A percentile compares a stretch with the other conserved stretches of the same genome.
Conservation (phyloP, 1,140 invertebrate genomes). For the Aphelinus certus region DNA sequence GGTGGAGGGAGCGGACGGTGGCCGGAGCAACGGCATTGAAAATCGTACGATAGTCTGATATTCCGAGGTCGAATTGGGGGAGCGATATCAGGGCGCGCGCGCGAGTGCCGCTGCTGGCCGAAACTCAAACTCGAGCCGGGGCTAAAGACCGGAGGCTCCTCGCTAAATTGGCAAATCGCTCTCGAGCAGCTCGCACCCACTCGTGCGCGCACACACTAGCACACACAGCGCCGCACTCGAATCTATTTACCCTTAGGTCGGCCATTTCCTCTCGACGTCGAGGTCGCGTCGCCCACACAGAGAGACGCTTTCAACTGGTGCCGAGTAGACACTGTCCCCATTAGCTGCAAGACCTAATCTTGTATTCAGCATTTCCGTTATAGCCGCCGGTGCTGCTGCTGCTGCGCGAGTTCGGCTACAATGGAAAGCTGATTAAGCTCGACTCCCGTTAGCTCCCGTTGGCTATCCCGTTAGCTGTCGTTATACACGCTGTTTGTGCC, state of each 20-base stretch:
- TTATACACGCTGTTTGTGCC: neutral
- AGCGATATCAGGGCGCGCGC: slow-evolving; percentile 6
- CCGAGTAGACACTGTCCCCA: slow-evolving; percentile 32
- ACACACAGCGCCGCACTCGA: slow-evolving; percentile 36
- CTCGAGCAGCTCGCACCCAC: neutral
- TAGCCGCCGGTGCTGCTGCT: slow-evolving; percentile 33
- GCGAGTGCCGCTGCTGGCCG: neutral
- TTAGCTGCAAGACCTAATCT: slow-evolving; percentile 51
- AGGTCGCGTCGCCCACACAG: neutral
- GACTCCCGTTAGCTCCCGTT: neutral
- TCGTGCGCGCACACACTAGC: neutral
- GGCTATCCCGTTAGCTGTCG: too few species aligned
- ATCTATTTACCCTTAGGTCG: slow-evolving; percentile 45
- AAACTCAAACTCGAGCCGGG: neutral
- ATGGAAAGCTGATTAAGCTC: slow-evolving; percentile 49
- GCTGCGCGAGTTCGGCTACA: slow-evolving; percentile 35
- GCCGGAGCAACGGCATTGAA: slow-evolving; percentile 43
- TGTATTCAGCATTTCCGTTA: slow-evolving; percentile 49
- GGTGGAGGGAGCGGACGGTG: slow-evolving; percentile 1
- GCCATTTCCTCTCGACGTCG: slow-evolving; percentile 24
- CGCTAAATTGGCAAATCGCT: slow-evolving; percentile 32
- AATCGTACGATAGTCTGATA: slow-evolving; percentile 40
- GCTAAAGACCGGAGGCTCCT: slow-evolving; percentile 10
- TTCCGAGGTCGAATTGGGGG: slow-evolving; percentile 1
- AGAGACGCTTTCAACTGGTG: slow-evolving; percentile 4